Evolutionary conservation across 2,797 vertebrate species (phyloP), one percentile per base, ranked within the genome.

Genomic region (Choloepus didactylus): DNA sequence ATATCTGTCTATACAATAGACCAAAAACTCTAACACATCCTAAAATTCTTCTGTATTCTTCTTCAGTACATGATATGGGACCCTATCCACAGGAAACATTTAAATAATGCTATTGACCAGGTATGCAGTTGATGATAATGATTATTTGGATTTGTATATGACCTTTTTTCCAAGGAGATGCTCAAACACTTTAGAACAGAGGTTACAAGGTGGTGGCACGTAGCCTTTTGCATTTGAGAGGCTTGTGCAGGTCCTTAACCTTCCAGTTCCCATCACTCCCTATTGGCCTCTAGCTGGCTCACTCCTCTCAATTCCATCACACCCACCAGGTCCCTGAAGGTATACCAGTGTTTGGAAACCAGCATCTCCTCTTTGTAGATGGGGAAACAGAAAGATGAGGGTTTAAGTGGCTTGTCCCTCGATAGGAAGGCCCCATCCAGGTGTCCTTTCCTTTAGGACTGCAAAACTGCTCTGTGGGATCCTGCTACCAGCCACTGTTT

Each of bases 11-110:
- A 56, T 19, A 54, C n/a, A 82, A 70, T 41, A 75, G 54, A 59
- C 18, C 60, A 89, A 35, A 35, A 72, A 66, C 31, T 60, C 44
- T 92, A 77, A 66, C 25, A 38, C 27, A 51, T 66, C 35, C 9
- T 69, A 75, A 85, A 88, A n/a, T 46, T 56, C 41, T 83, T 83
- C 35, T 73, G 49, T 60, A 14, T 90, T 79, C 59, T 91, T 64
- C 44, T 49, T 90, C 23, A 80, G 35, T 64, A 67, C 2, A 35
- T 25, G 11, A 8, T 23, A 51, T 87, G 54, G 35, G 21, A 76
- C 19, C 8, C 46, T 85, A 35, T 15, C 19, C 25, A 49, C 6
- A 41, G 15, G 35, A 23, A 69, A 2, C 9, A 87, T 19, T 60
- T 60, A 54, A 79, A 41, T n/a, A n/a, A 90, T 62, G 29, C 35